Evolutionary conservation across 2,113 vertebrate species (phyloP), one percentile per base, ranked within the genome.

Genomic region (Tachysurus vachellii): DNA sequence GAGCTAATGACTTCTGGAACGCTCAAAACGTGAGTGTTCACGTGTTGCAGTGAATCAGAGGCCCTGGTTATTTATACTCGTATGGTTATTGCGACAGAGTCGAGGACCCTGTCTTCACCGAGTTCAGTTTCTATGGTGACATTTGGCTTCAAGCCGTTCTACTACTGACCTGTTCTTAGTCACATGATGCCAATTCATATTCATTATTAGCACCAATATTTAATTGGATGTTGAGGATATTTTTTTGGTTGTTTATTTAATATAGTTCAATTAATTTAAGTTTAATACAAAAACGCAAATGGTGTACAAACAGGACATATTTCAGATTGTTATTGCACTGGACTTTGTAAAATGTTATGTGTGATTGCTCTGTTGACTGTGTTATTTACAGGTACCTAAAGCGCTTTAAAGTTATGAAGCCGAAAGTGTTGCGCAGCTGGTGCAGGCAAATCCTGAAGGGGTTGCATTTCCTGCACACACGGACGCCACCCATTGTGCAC

Each of bases 391-490:
- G 98, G 87, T 99, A 99, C 91, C 95, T 99, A 82, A 99, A 98
- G 91, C 96, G 98, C 85, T 99, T 99, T 92, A 99, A 99, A 92
- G 97, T 99, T 91, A 99, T 99, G 98, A 99, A 99, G 90, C 97
- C 97, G 50, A 99, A 99, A 86, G 97, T 99, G 53, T 92, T 99
- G 89, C 96, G 97, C 87, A 99, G 98, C 88, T 99, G 98, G 98
- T 99, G 98, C 83, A 91, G 98, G 56, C 98, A 99, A 89, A 99
- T 99, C 90, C 93, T 99, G 85, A 99, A 99, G 92, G 98, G 98
- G 0, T 94, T 99, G 56, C 98, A 99, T 26, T 99, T 99, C 90
- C 96, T 99, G 66, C 98, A 99, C 91, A 98, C 98, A 4, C 94
- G 98, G 17, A 98, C 97, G 0, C 98, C 97, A 6, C 97, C 98